Percentiles rank a stretch among this genome's conserved stretches.
These are phyloP conservation scores for Cyanistes caeruleus DNA, from an alignment of 2,113 vertebrate genomes.

Conservation along the genomic window DNA sequence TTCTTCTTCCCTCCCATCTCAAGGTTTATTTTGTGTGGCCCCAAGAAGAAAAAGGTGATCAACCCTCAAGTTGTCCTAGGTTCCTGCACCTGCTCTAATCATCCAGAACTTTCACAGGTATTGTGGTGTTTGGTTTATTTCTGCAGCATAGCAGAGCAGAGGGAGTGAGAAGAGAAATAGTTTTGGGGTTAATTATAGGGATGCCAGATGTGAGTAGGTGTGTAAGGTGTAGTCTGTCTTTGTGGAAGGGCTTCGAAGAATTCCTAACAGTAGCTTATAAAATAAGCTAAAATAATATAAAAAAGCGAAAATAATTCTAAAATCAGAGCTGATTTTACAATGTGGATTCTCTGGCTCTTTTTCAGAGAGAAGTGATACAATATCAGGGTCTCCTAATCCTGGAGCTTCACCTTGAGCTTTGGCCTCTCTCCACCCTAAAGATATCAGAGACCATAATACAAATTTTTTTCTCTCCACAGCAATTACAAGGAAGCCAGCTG, in stretches of 20 bases:
- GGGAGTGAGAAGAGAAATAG: background rate
- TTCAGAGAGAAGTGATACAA: background rate
- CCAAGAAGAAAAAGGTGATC: background rate
- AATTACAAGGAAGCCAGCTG: background rate
- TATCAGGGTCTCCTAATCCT: background rate
- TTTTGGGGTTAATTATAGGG: background rate
- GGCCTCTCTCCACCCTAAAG: background rate
- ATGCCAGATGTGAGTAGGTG: background rate
- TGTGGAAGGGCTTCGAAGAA: background rate
- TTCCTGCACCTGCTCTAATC: background rate
- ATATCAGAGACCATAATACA: background rate
- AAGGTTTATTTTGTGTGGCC: background rate
- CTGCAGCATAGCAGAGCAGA: background rate
- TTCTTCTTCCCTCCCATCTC: background rate
- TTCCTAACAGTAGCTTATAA: background rate
- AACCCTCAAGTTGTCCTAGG: background rate
- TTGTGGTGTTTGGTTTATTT: background rate
- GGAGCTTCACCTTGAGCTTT: background rate
- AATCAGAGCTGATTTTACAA: background rate
- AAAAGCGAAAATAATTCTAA: too few species aligned
- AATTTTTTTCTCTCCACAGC: background rate
- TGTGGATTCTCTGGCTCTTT: background rate
- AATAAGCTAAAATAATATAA: too few species aligned
- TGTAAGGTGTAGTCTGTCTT: background rate
- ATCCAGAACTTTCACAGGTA: accelerated